A percentile compares a stretch with the other conserved stretches of the same genome.
phyloP scores from a whole-genome alignment of 2,113 vertebrate species.

The Leucosticte australis region DNA sequence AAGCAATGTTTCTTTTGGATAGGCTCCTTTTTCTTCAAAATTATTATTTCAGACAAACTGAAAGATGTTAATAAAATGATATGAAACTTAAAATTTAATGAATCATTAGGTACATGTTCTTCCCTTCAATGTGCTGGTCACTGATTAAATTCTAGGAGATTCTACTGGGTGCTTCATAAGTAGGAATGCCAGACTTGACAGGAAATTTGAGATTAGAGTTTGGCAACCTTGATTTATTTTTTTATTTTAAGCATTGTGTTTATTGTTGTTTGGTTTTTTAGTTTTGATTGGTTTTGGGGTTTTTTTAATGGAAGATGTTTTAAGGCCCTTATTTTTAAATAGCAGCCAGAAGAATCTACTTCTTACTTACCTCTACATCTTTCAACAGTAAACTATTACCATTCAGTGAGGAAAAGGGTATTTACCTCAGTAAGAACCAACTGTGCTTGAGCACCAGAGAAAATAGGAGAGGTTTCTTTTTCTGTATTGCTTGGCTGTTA shows the following conservation, averaged over 20 bases:
- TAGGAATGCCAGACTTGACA: not conserved
- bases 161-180: not conserved
- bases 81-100: not conserved
- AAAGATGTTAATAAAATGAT: not conserved
- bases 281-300: rapidly evolving
- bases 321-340: not conserved
- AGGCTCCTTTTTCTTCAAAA: not conserved
- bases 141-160: not conserved
- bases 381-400: not conserved
- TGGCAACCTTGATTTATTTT: not conserved
- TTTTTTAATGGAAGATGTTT: not conserved
- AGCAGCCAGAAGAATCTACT: not conserved
- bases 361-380: not conserved
- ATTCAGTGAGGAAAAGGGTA: not conserved
- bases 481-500: not conserved
- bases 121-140: not conserved
- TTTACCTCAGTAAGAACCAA: not conserved
- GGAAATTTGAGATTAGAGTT: not conserved
- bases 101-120: not conserved
- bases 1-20: not conserved
- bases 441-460: not conserved
- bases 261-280: not conserved
- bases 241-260: not conserved
- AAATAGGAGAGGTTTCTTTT: not conserved
- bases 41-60: not conserved